These are phyloP conservation scores for Monarcha castaneiventris DNA, from an alignment of 2,113 vertebrate genomes.

Conservation along the genomic window DNA sequence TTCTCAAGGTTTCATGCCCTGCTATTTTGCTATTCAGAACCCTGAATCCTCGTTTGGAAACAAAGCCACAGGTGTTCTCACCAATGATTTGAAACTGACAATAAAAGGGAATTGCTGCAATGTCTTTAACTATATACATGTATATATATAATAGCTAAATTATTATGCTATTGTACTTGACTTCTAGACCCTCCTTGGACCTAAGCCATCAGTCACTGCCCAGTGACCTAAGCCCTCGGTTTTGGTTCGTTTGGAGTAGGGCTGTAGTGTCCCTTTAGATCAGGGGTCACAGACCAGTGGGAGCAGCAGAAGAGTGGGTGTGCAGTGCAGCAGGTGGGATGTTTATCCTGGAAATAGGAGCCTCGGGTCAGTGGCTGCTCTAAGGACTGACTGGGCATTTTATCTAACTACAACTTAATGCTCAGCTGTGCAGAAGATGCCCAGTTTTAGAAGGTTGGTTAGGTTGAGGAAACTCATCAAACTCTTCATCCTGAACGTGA, in stretches of 20 bases:
- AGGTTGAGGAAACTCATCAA: background rate
- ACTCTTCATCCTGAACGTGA: background rate
- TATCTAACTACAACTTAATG: background rate
- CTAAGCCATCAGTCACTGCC: background rate
- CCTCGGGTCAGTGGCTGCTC: background rate
- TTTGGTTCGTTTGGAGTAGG: background rate
- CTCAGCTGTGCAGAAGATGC: background rate
- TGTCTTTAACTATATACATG: background rate
- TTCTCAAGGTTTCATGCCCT: background rate
- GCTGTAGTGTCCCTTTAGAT: background rate
- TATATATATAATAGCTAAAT: background rate
- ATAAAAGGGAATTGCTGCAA: background rate
- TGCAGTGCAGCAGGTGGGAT: background rate
- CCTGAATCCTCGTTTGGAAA: background rate
- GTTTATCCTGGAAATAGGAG: background rate
- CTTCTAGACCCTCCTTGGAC: background rate
- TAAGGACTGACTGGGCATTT: background rate
- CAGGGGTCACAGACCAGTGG: background rate
- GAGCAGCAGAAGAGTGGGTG: background rate
- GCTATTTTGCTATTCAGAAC: background rate
- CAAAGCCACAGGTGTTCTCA: background rate
- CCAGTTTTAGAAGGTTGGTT: background rate
- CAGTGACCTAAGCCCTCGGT: background rate
- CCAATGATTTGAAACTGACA: background rate
- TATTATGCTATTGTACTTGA: background rate